phyloP scores from a whole-genome alignment of 1,140 invertebrate species.

The Trigoniulus corallinus region DNA sequence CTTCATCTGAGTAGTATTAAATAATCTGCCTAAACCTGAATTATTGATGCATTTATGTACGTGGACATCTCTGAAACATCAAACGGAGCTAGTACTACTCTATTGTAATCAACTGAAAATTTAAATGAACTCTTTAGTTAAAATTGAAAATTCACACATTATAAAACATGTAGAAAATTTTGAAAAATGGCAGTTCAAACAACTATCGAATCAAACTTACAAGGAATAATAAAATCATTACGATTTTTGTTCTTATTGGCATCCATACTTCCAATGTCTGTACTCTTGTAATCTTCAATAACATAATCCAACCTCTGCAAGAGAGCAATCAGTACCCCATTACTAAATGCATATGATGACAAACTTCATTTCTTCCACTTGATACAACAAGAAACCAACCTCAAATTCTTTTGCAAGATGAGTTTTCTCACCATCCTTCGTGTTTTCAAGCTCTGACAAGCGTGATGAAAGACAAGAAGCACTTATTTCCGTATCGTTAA shows the following conservation, averaged over 20 bases:
- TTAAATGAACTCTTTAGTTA: background rate
- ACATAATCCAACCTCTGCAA: conserved; percentile 60
- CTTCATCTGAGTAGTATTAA: background rate
- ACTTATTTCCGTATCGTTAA: conserved; percentile 79
- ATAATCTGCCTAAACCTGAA: conserved; percentile 43
- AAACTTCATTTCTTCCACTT: conserved; percentile 3
- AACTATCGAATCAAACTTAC: conserved; percentile 18
- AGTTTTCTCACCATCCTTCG: conserved; percentile 40
- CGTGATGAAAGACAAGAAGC: conserved; percentile 45
- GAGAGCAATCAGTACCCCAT: too few relatives aligned
- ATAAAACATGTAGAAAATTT: background rate
- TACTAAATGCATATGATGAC: conserved; percentile 12
- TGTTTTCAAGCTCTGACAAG: conserved; percentile 41
- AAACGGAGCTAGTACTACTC: conserved; percentile 66
- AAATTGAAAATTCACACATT: conserved; percentile 4
- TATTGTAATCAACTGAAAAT: conserved; percentile 52
- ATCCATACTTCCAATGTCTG: conserved; percentile 56
- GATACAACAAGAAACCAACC: conserved; percentile 26
- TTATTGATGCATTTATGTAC: conserved; percentile 93
- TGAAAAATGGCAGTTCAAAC: background rate
- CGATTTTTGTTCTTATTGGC: conserved; percentile 79
- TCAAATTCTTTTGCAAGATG: conserved; percentile 72
- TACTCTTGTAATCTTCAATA: conserved; percentile 62
- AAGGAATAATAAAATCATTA: conserved; percentile 70
- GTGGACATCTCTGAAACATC: conserved; percentile 65